Conservation (phyloP, 23 tunicate genomes). For the Trididemnum clinides region DNA sequence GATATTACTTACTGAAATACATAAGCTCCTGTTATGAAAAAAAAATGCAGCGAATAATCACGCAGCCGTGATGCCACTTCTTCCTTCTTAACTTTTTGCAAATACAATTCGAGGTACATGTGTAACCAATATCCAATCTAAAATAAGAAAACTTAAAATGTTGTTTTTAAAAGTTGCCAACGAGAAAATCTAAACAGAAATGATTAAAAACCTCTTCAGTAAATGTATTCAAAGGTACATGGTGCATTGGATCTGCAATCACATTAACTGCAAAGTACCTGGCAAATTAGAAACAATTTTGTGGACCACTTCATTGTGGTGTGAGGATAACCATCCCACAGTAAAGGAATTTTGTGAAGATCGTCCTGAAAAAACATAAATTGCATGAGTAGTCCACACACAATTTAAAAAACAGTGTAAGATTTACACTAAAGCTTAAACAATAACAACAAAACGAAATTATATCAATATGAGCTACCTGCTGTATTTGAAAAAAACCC, state of each 20-base stretch:
- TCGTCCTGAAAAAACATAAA: no score
- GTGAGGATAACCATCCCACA: slow-evolving; percentile 66
- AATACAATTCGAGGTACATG: slow-evolving; percentile 74
- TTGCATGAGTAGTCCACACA: no score
- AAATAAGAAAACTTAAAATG: not conserved
- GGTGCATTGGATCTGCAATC: no score
- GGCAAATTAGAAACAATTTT: slow-evolving; percentile 44
- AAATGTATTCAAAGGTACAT: no score
- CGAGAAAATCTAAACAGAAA: not conserved
- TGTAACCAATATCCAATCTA: slow-evolving; percentile 74
- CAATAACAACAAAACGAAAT: no score
- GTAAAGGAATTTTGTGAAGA: no score
- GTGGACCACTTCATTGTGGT: slow-evolving; percentile 31
- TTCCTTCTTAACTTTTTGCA: slow-evolving; percentile 58
- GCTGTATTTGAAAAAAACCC: no score
- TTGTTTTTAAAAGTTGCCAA: no score
- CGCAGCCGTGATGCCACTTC: slow-evolving; percentile 41
- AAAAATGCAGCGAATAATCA: slow-evolving; percentile 53
- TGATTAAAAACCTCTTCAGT: no score
- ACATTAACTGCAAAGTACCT: slow-evolving; percentile 38
- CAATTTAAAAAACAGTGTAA: no score
- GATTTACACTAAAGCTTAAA: no score
- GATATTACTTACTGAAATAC: slow-evolving; percentile 26
- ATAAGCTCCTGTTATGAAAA: slow-evolving; percentile 53
- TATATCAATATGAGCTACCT: no score